Evolutionary conservation across 2,113 vertebrate species (phyloP).

Genomic region (Mastomys natalensis): DNA sequence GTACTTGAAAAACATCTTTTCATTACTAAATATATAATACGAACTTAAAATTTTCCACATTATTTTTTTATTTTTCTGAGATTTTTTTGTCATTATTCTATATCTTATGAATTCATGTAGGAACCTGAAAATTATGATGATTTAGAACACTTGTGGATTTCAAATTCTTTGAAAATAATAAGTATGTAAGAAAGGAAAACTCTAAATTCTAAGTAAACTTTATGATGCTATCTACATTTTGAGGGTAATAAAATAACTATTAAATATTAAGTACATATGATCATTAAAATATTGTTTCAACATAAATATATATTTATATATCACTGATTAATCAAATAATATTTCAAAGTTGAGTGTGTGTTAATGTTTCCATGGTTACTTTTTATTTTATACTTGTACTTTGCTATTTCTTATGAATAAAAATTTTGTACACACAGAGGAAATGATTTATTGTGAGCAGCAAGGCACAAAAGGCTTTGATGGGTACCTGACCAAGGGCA

Average conservation of each 20-base stretch:
- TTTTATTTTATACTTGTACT: background rate
- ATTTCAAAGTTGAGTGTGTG: slow-evolving; percentile 2
- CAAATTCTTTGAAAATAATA: background rate
- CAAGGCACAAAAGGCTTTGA: background rate
- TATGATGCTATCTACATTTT: background rate
- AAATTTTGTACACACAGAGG: slow-evolving; percentile 13
- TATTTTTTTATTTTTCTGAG: background rate
- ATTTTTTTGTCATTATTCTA: too few species aligned
- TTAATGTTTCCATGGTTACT: slow-evolving; percentile 16
- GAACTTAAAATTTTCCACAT: background rate
- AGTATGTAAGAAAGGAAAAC: background rate
- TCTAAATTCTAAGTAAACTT: slow-evolving; percentile 7
- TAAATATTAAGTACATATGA: background rate
- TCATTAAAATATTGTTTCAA: background rate
- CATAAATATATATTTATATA: slow-evolving; percentile 45
- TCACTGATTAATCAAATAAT: slow-evolving; percentile 10
- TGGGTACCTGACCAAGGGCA: too few species aligned
- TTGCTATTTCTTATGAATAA: slow-evolving; percentile 28
- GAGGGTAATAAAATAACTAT: slow-evolving; percentile 48
- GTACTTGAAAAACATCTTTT: background rate
- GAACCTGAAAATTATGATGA: background rate
- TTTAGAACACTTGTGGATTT: background rate
- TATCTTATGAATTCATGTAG: background rate
- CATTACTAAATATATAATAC: background rate
- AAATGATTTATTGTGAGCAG: too few species aligned